phyloP scores from a whole-genome alignment of 1,140 invertebrate genomes.

The Brachionus rotundiformis region DNA sequence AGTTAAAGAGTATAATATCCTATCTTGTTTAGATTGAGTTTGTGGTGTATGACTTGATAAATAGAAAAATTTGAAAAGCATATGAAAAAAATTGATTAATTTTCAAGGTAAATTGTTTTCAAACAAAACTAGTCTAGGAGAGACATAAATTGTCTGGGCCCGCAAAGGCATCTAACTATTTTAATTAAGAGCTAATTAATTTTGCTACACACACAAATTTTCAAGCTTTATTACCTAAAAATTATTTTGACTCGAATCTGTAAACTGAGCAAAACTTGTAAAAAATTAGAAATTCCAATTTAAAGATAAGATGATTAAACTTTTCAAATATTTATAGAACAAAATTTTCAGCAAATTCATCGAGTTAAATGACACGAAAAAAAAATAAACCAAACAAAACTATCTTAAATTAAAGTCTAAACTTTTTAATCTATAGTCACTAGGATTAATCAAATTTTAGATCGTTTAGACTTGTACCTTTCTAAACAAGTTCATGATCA shows the following conservation, averaged over 20 bases:
- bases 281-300: not conserved
- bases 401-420: not conserved
- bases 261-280: not conserved
- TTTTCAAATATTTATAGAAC: not conserved
- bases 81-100: not conserved
- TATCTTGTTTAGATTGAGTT: not conserved
- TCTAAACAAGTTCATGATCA: not conserved
- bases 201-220: not conserved
- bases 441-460: not conserved
- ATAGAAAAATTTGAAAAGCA: too few species aligned
- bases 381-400: slow-evolving; percentile 22
- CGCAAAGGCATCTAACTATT: not conserved
- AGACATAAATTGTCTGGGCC: not conserved
- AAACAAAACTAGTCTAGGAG: not conserved
- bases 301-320: not conserved
- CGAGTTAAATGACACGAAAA: slow-evolving; percentile 45
- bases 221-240: not conserved
- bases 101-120: not conserved
- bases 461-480: not conserved
- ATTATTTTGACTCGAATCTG: not conserved
- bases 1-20: not conserved
- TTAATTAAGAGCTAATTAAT: slow-evolving; percentile 12
- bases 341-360: not conserved
- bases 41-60: too few species aligned
- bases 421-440: slow-evolving; percentile 16